phyloP scores from a whole-genome alignment of 1,140 invertebrate genomes.

The Lepidurus couesii region DNA sequence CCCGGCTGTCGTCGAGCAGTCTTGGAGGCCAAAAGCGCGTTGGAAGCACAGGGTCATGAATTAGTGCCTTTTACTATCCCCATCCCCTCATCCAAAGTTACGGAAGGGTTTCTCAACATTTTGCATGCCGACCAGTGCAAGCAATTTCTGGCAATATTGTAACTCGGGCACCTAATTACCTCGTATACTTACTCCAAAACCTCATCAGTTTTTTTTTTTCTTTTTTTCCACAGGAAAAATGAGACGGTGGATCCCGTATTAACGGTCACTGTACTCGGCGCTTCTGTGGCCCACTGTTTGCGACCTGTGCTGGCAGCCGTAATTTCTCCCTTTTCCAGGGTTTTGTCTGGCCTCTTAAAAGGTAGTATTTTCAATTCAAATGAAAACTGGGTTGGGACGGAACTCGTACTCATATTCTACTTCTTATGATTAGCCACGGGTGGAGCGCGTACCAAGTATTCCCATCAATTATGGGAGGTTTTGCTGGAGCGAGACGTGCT shows the following conservation, averaged over 20 bases:
- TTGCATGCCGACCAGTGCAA: constrained; percentile 27
- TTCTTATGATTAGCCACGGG: constrained; percentile 30
- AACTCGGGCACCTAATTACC: neutral
- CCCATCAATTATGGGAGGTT: constrained; percentile 32
- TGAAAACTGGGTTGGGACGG: constrained; percentile 11
- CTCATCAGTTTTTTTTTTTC: neutral
- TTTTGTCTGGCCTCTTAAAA: neutral
- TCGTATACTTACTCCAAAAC: neutral
- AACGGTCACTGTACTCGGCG: neutral
- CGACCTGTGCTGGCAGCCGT: neutral
- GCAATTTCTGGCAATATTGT: constrained; percentile 25
- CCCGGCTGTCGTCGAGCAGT: constrained; percentile 43
- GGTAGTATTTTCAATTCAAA: neutral
- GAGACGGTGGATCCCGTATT: constrained; percentile 24
- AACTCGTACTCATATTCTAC: neutral
- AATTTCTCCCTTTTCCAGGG: neutral
- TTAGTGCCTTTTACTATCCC: constrained; percentile 39
- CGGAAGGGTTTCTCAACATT: constrained; percentile 26
- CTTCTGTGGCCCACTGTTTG: neutral
- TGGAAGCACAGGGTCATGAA: constrained; percentile 42
- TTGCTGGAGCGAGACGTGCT: constrained; percentile 23
- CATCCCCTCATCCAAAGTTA: neutral
- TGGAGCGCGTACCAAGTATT: constrained; percentile 23
- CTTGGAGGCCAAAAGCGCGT: constrained; percentile 39
- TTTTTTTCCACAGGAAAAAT: neutral